Conservation (phyloP, 2,797 vertebrate species). For the Micrastur ruficollis region DNA sequence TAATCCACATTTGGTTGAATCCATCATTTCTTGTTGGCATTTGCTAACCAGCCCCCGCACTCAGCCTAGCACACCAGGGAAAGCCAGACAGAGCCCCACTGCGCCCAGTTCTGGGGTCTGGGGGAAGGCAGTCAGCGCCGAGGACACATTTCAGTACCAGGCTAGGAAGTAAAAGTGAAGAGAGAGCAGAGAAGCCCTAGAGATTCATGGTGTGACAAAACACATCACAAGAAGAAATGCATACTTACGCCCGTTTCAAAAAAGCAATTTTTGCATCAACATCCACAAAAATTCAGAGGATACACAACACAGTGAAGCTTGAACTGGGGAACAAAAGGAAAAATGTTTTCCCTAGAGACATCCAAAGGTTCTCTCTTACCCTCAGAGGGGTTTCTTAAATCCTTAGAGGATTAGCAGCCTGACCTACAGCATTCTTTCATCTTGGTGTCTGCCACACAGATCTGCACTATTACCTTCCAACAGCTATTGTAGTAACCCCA, state of each 20-base stretch:
- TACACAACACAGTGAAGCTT: neutral
- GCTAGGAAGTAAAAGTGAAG: neutral
- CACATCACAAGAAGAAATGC: neutral
- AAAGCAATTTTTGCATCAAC: neutral
- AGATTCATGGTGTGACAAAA: neutral
- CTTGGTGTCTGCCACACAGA: neutral
- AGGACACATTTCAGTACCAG: neutral
- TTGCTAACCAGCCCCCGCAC: neutral
- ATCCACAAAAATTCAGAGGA: neutral
- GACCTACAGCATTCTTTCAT: neutral
- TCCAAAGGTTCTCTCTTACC: neutral
- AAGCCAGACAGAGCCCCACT: neutral
- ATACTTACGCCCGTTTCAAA: neutral
- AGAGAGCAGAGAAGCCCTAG: neutral
- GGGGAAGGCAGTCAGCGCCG: neutral
- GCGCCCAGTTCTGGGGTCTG: neutral
- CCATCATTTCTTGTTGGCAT: neutral
- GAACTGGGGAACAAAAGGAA: neutral
- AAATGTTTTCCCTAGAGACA: neutral
- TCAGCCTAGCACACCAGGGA: constrained; percentile 7
- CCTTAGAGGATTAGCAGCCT: neutral
- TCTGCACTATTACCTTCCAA: neutral
- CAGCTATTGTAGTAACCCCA: neutral
- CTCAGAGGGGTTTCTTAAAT: neutral
- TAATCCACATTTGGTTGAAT: constrained; percentile 63